These are phyloP conservation scores for Mergus octosetaceus DNA, from an alignment of 2,797 vertebrate species.

Conservation along the genomic window DNA sequence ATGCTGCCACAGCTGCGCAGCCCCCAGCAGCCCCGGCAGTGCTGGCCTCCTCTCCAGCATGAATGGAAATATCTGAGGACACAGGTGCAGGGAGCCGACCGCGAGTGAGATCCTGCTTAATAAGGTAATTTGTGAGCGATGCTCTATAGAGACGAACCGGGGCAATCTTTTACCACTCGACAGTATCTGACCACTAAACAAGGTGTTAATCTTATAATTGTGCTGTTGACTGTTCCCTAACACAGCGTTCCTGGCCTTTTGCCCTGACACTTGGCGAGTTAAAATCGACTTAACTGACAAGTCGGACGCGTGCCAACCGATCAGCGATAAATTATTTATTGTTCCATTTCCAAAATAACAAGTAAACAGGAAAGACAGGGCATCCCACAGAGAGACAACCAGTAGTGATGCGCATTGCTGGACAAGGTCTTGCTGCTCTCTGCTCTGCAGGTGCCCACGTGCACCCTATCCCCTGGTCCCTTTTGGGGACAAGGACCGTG, in stretches of 20 bases:
- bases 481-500: accelerated
- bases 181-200: not conserved
- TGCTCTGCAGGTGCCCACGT: not conserved
- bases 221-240: not conserved
- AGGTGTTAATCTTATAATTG: constrained; percentile 39
- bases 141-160: constrained; percentile 3
- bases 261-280: constrained; percentile 49
- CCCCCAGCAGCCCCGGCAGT: not conserved
- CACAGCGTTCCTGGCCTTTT: constrained; percentile 9
- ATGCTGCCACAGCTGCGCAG: constrained; percentile 76
- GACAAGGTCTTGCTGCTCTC: not conserved
- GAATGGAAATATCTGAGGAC: constrained; percentile 60
- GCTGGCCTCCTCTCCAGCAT: constrained; percentile 23
- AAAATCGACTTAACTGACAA: not conserved
- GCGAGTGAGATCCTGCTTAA: not conserved
- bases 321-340: constrained; percentile 24
- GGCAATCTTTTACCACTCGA: not conserved
- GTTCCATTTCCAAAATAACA: constrained; percentile 26
- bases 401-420: not conserved
- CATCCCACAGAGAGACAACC: not conserved
- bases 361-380: constrained; percentile 47
- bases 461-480: accelerated
- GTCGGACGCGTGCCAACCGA: constrained; percentile 5
- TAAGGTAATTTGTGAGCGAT: constrained; percentile 21
- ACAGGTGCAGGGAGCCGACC: constrained; percentile 63